phyloP scores from a whole-genome alignment of 2,888 invertebrate genomes.

The Folsomia candida region DNA sequence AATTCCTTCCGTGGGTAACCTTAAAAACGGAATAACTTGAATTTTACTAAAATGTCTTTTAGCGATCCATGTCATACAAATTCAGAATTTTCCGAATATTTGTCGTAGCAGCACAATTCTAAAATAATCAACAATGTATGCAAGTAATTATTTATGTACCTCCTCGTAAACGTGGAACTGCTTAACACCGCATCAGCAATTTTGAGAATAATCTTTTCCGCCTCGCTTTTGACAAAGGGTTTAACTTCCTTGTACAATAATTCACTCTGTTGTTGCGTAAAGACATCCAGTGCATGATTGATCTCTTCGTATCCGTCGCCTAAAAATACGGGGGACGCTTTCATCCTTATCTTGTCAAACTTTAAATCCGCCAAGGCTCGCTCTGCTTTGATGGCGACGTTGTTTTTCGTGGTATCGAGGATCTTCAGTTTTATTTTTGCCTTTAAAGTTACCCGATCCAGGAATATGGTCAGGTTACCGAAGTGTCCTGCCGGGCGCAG shows the following conservation, averaged over 20 bases:
- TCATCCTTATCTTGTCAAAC: slow-evolving; percentile 27
- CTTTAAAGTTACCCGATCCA: slow-evolving; percentile 29
- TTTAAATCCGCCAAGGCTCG: slow-evolving; percentile 26
- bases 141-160: too few relatives aligned
- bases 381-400: slow-evolving; percentile 34
- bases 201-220: slow-evolving; percentile 23
- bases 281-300: slow-evolving; percentile 30
- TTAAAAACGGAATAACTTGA: too few relatives aligned
- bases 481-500: slow-evolving; percentile 21
- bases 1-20: slow-evolving; percentile 30
- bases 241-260: slow-evolving; percentile 36
- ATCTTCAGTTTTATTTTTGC: slow-evolving; percentile 34
- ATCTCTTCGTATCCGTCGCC: slow-evolving; percentile 28
- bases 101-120: too few relatives aligned
- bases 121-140: too few relatives aligned
- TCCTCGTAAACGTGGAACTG: slow-evolving; percentile 32
- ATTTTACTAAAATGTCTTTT: too few relatives aligned
- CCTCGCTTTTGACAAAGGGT: slow-evolving; percentile 28
- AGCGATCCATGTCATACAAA: too few relatives aligned
- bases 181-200: slow-evolving; percentile 34
- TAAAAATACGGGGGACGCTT: slow-evolving; percentile 27
- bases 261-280: slow-evolving; percentile 28
- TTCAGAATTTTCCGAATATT: too few relatives aligned
- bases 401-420: slow-evolving; percentile 28
- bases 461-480: slow-evolving; percentile 29